Percentiles rank a stretch among this genome's conserved stretches.
These are phyloP conservation scores for Leptocoma aspasia DNA, from an alignment of 2,113 vertebrate species.

Conservation along the genomic window DNA sequence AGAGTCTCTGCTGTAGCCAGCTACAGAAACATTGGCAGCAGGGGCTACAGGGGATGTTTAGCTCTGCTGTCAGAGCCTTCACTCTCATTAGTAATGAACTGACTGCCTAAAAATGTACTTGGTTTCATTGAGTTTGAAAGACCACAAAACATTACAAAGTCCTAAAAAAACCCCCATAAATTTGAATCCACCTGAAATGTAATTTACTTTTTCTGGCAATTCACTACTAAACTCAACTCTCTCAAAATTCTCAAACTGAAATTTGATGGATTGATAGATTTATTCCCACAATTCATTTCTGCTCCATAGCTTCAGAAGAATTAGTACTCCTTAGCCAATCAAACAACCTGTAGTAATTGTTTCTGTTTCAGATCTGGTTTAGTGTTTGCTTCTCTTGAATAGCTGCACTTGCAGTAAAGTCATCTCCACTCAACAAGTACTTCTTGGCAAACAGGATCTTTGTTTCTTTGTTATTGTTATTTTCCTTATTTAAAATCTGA, in stretches of 20 bases:
- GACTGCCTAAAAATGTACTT: neutral
- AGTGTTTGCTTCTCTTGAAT: neutral
- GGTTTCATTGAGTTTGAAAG: neutral
- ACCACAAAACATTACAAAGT: neutral
- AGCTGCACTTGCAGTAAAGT: neutral
- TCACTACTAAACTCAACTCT: neutral
- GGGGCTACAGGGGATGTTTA: neutral
- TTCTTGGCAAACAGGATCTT: neutral
- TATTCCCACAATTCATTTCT: constrained; percentile 22
- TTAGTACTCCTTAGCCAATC: neutral
- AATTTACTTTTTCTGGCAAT: neutral
- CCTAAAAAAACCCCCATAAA: neutral
- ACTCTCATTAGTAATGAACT: neutral
- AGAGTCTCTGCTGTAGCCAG: neutral
- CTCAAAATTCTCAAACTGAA: no score
- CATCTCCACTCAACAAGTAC: neutral
- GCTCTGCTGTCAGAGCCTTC: neutral
- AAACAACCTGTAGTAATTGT: neutral
- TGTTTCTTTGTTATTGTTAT: neutral
- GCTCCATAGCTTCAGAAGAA: neutral
- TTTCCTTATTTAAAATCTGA: neutral
- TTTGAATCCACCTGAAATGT: neutral
- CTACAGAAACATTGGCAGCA: neutral
- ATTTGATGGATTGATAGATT: neutral
- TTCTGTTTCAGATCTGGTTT: neutral